Conservation (phyloP, 35 echinoderm and acorn worm genomes). For the Lytechinus pictus region DNA sequence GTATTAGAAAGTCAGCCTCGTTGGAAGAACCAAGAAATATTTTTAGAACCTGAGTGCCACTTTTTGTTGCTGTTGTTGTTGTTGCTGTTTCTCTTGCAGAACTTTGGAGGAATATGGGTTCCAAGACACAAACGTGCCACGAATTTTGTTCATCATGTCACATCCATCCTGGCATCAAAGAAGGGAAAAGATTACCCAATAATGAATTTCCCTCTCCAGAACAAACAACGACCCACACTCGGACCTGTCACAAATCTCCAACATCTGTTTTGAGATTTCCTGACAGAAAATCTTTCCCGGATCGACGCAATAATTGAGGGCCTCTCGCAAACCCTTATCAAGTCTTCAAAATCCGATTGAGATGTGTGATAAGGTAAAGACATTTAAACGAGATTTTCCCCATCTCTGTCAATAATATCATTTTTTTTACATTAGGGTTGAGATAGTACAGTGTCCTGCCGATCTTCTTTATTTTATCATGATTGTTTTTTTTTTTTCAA, state of each 20-base stretch:
- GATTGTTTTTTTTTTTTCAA: not conserved
- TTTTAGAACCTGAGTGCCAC: not conserved
- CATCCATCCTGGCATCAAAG: not conserved
- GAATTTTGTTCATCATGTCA: not conserved
- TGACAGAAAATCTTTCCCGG: not conserved
- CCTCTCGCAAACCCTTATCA: not conserved
- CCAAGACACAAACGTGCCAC: not conserved
- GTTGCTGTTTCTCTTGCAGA: no score
- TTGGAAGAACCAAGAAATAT: not conserved
- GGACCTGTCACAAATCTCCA: not conserved
- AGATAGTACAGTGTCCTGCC: not conserved
- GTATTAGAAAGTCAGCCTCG: no score
- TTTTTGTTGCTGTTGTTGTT: no score
- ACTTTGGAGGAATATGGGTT: no score
- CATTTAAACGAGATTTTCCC: constrained; percentile 1
- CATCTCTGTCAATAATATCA: not conserved
- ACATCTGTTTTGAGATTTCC: not conserved
- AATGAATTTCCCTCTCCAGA: not conserved
- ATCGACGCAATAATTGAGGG: not conserved
- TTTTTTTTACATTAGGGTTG: no score
- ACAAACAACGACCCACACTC: not conserved
- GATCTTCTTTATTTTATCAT: not conserved
- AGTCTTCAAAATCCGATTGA: not conserved
- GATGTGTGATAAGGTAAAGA: not conserved
- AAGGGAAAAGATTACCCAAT: not conserved